Evolutionary conservation across 2,888 invertebrate species (phyloP).

Genomic region (Drosophila multiciliata): DNA sequence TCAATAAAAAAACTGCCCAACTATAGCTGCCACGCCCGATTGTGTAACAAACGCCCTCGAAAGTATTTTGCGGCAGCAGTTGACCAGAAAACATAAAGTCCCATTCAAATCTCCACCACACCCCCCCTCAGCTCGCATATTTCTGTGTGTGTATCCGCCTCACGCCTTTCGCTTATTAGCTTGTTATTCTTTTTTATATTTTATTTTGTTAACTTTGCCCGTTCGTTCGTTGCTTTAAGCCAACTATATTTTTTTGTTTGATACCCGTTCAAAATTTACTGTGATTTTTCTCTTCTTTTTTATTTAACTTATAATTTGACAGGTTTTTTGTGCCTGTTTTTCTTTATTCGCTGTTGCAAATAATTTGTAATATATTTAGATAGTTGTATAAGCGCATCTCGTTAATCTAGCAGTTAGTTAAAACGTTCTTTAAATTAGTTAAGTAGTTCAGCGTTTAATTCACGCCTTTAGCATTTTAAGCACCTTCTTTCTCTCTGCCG

Average conservation of each 20-base stretch:
- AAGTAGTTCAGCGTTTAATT: conserved; percentile 15
- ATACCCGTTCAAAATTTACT: conserved; percentile 70
- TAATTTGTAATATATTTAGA: conserved; percentile 27
- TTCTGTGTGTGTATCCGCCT: conserved; percentile 24
- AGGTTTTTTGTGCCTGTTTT: conserved; percentile 30
- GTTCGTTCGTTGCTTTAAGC: conserved; percentile 33
- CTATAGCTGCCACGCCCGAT: conserved; percentile 46
- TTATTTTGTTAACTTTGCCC: conserved; percentile 25
- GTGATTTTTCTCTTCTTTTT: conserved; percentile 57
- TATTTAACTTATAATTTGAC: conserved; percentile 24
- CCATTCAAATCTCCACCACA: not conserved
- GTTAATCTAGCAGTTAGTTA: conserved; percentile 52
- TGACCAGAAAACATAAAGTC: conserved; percentile 46
- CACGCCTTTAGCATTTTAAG: conserved; percentile 19
- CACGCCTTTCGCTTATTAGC: conserved; percentile 35
- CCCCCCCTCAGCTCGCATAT: conserved; percentile 3
- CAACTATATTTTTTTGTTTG: conserved; percentile 22
- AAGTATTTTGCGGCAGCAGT: conserved; percentile 73
- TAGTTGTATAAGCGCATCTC: conserved; percentile 48
- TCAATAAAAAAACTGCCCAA: conserved; percentile 7
- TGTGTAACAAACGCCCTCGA: conserved; percentile 5
- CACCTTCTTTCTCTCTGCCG: conserved; percentile 19
- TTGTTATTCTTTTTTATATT: conserved; percentile 29
- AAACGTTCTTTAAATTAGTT: conserved; percentile 14
- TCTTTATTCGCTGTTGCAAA: conserved; percentile 44